Conservation (phyloP, 2,797 vertebrate genomes). For the Masticophis lateralis region DNA sequence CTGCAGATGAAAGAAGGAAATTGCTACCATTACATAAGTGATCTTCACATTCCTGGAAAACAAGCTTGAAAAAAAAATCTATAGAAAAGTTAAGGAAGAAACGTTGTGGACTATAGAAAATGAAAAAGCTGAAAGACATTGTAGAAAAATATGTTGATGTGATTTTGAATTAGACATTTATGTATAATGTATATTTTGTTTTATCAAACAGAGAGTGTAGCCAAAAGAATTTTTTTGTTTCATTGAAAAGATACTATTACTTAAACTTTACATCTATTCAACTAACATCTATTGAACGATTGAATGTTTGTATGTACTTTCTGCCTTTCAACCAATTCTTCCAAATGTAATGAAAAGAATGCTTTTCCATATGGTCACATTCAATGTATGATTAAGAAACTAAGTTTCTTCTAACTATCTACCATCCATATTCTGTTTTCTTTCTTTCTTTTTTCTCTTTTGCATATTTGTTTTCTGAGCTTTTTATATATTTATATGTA, state of each 20-base stretch:
- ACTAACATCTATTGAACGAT: not conserved
- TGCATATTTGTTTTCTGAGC: not conserved
- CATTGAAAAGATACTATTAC: not conserved
- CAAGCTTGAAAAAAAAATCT: not conserved
- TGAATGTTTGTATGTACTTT: not conserved
- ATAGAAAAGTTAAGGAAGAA: not conserved
- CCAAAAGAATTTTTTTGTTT: not conserved
- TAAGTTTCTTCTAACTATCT: not conserved
- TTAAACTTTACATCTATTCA: not conserved
- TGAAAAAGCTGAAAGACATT: not conserved
- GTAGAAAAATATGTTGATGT: not conserved
- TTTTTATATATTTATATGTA: not conserved
- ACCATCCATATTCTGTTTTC: not conserved
- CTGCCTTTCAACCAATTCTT: not conserved
- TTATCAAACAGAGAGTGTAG: not conserved
- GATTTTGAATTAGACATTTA: not conserved
- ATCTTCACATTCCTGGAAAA: not conserved
- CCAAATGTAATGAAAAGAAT: not conserved
- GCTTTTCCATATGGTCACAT: not conserved
- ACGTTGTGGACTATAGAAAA: not conserved
- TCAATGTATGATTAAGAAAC: not conserved
- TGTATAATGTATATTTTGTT: not conserved
- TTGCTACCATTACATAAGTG: not conserved
- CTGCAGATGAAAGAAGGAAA: slow-evolving; percentile 5
- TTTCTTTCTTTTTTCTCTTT: not conserved